Percentiles rank a stretch among this genome's conserved stretches.
Evolutionary conservation across 2,888 invertebrate species (phyloP).

Genomic region (Luffia ferchaultella): DNA sequence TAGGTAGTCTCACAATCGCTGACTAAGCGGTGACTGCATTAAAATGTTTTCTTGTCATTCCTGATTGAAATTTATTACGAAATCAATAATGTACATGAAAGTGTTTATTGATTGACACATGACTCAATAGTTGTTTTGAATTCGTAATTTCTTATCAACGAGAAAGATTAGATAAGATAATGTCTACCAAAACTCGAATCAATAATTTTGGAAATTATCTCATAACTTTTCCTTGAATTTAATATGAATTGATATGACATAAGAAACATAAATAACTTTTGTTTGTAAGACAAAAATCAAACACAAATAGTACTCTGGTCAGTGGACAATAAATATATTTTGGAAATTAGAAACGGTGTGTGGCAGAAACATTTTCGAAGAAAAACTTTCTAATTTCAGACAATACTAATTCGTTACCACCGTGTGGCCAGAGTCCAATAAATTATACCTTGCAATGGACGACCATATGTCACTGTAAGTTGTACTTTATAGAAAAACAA

Average conservation of each 20-base stretch:
- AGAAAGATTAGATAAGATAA: background rate
- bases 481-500: constrained; percentile 51
- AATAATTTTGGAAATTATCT: no score
- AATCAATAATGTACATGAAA: no score
- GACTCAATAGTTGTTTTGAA: background rate
- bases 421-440: constrained; percentile 42
- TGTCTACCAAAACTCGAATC: background rate
- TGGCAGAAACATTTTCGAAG: constrained; percentile 19
- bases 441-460: constrained; percentile 44
- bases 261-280: no score
- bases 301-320: no score
- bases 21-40: no score
- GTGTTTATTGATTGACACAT: background rate
- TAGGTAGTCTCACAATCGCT: no score
- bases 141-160: background rate
- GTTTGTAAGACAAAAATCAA: background rate
- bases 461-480: constrained; percentile 54
- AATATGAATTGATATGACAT: no score
- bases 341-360: constrained; percentile 35
- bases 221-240: no score
- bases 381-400: constrained; percentile 39
- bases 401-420: constrained; percentile 35
- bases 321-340: no score
- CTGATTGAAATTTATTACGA: no score
- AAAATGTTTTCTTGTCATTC: no score